Evolutionary conservation across 2,888 invertebrate species (phyloP).

Genomic region (Ichneumoninae sp.): DNA sequence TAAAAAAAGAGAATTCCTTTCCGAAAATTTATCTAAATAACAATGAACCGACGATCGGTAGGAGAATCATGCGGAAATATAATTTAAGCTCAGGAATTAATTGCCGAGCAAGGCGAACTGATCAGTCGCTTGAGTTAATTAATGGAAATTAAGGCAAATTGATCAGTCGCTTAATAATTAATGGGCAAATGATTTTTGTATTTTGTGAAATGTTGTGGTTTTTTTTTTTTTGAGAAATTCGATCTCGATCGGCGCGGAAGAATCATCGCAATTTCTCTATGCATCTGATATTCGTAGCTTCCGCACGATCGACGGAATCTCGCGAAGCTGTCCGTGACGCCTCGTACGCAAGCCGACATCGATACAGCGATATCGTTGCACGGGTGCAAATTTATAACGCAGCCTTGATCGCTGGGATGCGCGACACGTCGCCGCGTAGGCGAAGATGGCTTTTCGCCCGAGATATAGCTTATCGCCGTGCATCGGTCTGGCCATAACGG

Average conservation of each 20-base stretch:
- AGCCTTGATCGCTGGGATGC: slow-evolving; percentile 56
- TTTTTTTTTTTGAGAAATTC: too few relatives aligned
- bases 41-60: too few relatives aligned
- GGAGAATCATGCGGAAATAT: not conserved
- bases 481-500: slow-evolving; percentile 45
- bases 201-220: too few relatives aligned
- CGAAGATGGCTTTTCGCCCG: slow-evolving; percentile 62
- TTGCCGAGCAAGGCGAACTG: not conserved
- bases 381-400: slow-evolving; percentile 58
- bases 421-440: slow-evolving; percentile 57
- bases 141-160: too few relatives aligned
- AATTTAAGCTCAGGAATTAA: not conserved
- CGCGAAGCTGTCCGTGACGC: slow-evolving; percentile 56
- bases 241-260: not conserved
- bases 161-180: not conserved
- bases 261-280: not conserved
- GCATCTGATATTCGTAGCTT: not conserved
- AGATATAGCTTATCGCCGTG: slow-evolving; percentile 37
- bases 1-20: too few relatives aligned
- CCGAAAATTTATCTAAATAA: too few relatives aligned
- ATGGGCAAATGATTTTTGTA: not conserved
- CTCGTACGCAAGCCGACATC: slow-evolving; percentile 39
- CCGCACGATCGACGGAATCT: slow-evolving; percentile 50
- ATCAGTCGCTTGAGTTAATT: too few relatives aligned
- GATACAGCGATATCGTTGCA: slow-evolving; percentile 29